Conservation (phyloP, 2,888 invertebrate genomes). For the Germaria angustata region DNA sequence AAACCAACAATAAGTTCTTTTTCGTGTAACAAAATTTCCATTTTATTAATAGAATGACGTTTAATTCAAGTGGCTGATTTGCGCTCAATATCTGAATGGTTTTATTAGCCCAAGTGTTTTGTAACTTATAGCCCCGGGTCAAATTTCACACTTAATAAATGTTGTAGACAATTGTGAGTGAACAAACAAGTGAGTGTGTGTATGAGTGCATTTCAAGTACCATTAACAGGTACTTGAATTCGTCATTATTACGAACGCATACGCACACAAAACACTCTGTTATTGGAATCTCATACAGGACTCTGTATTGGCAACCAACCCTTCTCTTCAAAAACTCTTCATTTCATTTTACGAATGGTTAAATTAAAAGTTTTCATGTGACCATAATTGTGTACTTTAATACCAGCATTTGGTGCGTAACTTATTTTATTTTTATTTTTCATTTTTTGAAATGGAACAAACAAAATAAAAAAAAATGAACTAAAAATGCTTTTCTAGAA, state of each 20-base stretch:
- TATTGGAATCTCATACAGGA: constrained; percentile 2
- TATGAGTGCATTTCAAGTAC: constrained; percentile 70
- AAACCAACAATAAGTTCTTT: no score
- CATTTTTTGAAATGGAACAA: constrained; percentile 33
- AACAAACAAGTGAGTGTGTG: constrained; percentile 2
- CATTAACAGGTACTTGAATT: constrained; percentile 78
- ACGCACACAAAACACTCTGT: not conserved
- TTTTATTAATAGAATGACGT: constrained; percentile 24
- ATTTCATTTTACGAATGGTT: constrained; percentile 31
- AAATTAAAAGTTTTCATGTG: constrained; percentile 67
- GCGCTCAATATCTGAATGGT: constrained; percentile 64
- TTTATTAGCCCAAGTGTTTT: constrained; percentile 74
- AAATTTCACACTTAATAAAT: constrained; percentile 74
- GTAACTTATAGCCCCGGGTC: constrained; percentile 79
- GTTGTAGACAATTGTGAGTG: constrained; percentile 40
- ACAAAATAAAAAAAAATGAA: constrained; percentile 3
- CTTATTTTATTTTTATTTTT: constrained; percentile 63
- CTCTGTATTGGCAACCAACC: constrained; percentile 29
- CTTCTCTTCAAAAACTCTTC: constrained; percentile 18
- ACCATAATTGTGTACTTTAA: constrained; percentile 68
- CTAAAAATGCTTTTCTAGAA: constrained; percentile 67
- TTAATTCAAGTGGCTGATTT: constrained; percentile 66
- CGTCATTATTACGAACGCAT: constrained; percentile 36
- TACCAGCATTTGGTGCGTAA: constrained; percentile 77
- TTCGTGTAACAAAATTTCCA: no score